phyloP scores from a whole-genome alignment of 2,888 invertebrate species.

The Acleris emargana region DNA sequence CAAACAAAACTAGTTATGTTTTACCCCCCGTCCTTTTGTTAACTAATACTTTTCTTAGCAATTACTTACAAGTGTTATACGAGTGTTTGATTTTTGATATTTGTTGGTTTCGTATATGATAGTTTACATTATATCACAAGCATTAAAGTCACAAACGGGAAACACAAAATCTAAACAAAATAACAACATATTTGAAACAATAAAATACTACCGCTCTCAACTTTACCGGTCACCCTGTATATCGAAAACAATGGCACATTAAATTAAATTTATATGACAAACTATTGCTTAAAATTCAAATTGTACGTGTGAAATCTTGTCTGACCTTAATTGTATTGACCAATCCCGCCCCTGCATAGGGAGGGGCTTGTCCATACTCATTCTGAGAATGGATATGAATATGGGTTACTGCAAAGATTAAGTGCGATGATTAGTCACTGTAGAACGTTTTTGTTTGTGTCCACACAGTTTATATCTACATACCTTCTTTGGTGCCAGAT shows the following conservation, averaged over 20 bases:
- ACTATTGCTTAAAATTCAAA: constrained; percentile 84
- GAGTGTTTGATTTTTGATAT: too few relatives aligned
- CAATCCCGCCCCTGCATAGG: constrained; percentile 50
- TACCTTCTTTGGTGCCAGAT: too few relatives aligned
- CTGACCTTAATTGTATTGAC: constrained; percentile 80
- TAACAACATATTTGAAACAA: not conserved
- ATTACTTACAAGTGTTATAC: too few relatives aligned
- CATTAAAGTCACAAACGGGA: too few relatives aligned
- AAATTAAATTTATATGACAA: constrained; percentile 82
- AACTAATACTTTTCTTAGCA: too few relatives aligned
- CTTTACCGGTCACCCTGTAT: constrained; percentile 54
- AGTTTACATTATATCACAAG: too few relatives aligned
- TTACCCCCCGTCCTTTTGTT: not conserved
- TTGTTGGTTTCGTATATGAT: too few relatives aligned
- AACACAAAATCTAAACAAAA: too few relatives aligned
- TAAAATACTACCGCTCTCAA: not conserved
- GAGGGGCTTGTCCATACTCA: constrained; percentile 21
- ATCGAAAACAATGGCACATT: constrained; percentile 58
- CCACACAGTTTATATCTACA: too few relatives aligned
- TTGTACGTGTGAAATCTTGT: constrained; percentile 81
- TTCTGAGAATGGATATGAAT: not conserved
- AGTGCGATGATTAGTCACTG: too few relatives aligned
- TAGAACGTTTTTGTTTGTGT: too few relatives aligned
- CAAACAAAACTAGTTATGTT: not conserved
- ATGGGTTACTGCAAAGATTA: too few relatives aligned